Evolutionary conservation across 2,113 vertebrate species (phyloP).

Genomic region (Dipodomys spectabilis): DNA sequence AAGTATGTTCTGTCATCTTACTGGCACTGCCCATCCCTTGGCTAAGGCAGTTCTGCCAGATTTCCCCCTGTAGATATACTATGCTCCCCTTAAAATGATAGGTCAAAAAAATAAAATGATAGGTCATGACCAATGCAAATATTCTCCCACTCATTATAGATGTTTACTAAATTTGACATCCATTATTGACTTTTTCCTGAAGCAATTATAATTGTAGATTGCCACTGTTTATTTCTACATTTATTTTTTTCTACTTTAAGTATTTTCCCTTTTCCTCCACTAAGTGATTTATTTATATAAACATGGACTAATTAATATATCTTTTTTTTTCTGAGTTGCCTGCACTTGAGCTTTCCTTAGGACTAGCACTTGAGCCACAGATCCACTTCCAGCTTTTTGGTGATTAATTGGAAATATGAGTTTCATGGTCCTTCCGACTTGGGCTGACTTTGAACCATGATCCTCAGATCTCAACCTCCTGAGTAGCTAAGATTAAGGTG

Average conservation of each 20-base stretch:
- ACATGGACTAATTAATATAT: too few relatives aligned
- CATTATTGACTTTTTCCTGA: background rate
- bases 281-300: background rate
- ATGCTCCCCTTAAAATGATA: background rate
- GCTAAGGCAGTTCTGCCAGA: background rate
- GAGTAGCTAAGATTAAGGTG: background rate
- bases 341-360: too few relatives aligned
- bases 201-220: background rate
- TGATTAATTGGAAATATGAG: too few relatives aligned
- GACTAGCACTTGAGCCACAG: too few relatives aligned
- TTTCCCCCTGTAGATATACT: background rate
- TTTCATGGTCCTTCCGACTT: too few relatives aligned
- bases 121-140: background rate
- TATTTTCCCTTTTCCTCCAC: background rate
- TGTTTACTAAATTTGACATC: background rate
- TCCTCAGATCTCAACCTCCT: too few relatives aligned
- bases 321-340: background rate
- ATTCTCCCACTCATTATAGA: background rate
- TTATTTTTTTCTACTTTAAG: background rate
- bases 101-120: background rate
- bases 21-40: background rate
- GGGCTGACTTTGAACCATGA: too few relatives aligned
- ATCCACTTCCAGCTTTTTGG: too few relatives aligned
- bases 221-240: background rate
- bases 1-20: background rate